Evolutionary conservation across 2,888 invertebrate genomes (phyloP), one percentile per base, ranked within the genome.

Genomic region (Diadegma fenestrale): DNA sequence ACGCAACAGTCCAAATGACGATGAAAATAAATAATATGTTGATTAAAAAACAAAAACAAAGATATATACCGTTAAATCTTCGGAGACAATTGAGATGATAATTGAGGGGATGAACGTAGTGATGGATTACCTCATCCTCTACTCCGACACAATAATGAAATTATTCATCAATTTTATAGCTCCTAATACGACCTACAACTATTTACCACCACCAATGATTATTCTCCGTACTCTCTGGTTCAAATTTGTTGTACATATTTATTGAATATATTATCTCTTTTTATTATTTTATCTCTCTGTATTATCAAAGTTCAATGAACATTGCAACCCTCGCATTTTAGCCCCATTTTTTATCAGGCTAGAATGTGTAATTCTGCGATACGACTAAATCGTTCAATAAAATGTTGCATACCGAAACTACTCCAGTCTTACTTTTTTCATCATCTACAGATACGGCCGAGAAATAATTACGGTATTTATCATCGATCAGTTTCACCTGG

Each of bases 171-270:
- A 58, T 48, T n/a, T 82, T 78, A 72, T 64, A 66, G 22, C 64
- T 43, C 43, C 72, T 54, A 45, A 64, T 76, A 82, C 64, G 61
- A 76, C 75, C 48, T 54, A 73, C 64, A 72, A 84, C 77, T 51
- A 41, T 69, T 77, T 61, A 85, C 75, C 72, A 82, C 79, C 85
- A 72, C 82, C 85, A 82, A 85, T 85, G 79, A 87, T 84, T 79
- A 75, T 76, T 76, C 84, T 76, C 80, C 76, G 79, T 88, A 87
- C 90, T 90, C 89, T 89, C 89, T 89, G 91, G 88, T 91, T 90
- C 88, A 88, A 89, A 88, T 84, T 71, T 87, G 89, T 89, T 91
- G 91, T 91, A 91, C 90, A 91, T 91, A 91, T 91, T 91, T 91
- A 91, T 91, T 91, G 26, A 84, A 88, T 79, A 81, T 82, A 83